phyloP scores from a whole-genome alignment of 2,888 invertebrate genomes.

The Dendrolimus pini region DNA sequence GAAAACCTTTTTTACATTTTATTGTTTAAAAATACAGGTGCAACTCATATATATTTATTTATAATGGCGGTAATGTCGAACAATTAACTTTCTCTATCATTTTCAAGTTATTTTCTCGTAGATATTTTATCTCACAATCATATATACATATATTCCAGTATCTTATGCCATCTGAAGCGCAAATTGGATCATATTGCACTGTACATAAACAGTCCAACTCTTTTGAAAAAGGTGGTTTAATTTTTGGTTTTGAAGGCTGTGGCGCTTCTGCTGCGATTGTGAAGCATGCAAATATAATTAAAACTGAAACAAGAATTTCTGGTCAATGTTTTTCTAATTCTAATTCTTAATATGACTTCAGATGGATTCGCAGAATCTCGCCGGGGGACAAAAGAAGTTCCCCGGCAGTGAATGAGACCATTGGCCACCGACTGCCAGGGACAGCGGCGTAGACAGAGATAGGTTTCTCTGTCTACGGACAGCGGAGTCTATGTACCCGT shows the following conservation, averaged over 20 bases:
- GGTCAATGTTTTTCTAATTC: too few species aligned
- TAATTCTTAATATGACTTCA: too few species aligned
- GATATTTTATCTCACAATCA: conserved; percentile 21
- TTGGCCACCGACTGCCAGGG: too few species aligned
- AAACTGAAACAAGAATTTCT: conserved; percentile 17
- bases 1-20: too few species aligned
- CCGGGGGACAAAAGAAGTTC: too few species aligned
- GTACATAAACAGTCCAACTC: conserved; percentile 29
- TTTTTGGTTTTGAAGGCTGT: conserved; percentile 3
- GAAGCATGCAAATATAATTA: conserved; percentile 8
- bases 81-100: conserved; percentile 24
- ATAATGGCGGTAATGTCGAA: conserved; percentile 11
- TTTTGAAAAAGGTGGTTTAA: conserved; percentile 15
- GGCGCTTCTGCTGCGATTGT: neutral
- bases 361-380: too few species aligned
- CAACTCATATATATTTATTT: neutral
- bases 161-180: conserved; percentile 23
- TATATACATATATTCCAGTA: conserved; percentile 33
- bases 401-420: too few species aligned
- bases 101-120: conserved; percentile 11
- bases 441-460: too few species aligned
- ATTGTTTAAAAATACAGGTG: too few species aligned
- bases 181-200: conserved; percentile 32
- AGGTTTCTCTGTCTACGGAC: too few species aligned
- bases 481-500: too few species aligned